A percentile compares a stretch with the other conserved stretches of the same genome.
Conservation (phyloP, 2,888 invertebrate genomes). For the Pantelozetes paolii region DNA sequence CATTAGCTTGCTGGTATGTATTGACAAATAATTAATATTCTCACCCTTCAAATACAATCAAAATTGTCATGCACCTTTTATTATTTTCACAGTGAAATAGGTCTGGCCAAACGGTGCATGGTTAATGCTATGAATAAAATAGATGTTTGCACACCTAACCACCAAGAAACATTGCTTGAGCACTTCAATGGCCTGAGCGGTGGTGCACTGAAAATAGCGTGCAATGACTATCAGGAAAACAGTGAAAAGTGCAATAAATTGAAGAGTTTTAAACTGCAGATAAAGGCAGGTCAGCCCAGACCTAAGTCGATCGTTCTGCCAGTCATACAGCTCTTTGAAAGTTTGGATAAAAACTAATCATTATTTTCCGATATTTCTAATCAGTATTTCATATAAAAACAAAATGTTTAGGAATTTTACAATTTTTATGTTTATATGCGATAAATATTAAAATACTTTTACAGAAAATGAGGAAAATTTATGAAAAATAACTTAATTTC, state of each 20-base stretch:
- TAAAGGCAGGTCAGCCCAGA: neutral
- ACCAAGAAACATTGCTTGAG: neutral
- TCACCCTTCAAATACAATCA: no score
- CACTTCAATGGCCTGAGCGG: slow-evolving; percentile 13
- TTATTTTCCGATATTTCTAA: no score
- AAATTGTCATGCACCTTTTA: no score
- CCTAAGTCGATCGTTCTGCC: neutral
- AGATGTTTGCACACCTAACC: neutral
- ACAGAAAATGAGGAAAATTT: no score
- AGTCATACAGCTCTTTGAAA: slow-evolving; percentile 4
- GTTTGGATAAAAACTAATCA: slow-evolving; percentile 1
- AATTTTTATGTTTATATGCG: no score
- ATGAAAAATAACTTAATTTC: no score
- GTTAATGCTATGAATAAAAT: neutral
- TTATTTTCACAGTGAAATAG: slow-evolving; percentile 4
- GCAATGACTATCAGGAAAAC: slow-evolving; percentile 1
- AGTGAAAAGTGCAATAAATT: slow-evolving; percentile 3
- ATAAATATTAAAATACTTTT: no score
- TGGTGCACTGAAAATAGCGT: slow-evolving; percentile 6
- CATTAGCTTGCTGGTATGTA: slow-evolving; percentile 28
- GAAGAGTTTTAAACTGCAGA: neutral
- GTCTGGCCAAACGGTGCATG: neutral
- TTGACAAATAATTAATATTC: neutral
- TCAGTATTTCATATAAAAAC: no score
- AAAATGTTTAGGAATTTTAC: no score